Evolutionary conservation across 1,140 invertebrate genomes (phyloP).

Genomic region (Drosophila insularis): DNA sequence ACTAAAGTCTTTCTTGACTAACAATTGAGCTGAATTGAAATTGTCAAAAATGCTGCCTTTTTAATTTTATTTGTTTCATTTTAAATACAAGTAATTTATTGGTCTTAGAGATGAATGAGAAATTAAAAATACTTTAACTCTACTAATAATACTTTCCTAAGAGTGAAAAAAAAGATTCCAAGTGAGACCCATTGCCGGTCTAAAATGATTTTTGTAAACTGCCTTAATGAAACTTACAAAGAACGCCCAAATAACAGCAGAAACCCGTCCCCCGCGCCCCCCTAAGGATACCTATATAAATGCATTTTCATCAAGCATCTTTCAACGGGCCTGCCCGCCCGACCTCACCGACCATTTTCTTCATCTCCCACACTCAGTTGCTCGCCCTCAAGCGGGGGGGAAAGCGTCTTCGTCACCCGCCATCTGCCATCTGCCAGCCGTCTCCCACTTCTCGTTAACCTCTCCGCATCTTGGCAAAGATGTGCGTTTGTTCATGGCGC

Average conservation of each 20-base stretch:
- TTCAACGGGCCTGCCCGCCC: background rate
- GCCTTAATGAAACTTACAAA: background rate
- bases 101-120: background rate
- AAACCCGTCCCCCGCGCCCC: background rate
- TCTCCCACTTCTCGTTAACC: background rate
- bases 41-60: too few species aligned
- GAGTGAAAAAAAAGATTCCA: background rate
- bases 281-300: conserved; percentile 1
- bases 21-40: too few species aligned
- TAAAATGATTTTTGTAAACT: background rate
- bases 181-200: background rate
- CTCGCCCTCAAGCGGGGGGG: background rate
- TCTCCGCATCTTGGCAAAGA: conserved; percentile 1
- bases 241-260: background rate
- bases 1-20: too few species aligned
- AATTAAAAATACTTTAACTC: background rate
- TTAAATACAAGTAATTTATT: too few species aligned
- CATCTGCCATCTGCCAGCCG: background rate
- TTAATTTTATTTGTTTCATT: too few species aligned
- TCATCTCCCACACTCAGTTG: background rate
- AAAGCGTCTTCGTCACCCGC: background rate
- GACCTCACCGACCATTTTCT: background rate
- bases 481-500: conserved; percentile 13
- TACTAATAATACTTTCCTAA: background rate
- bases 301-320: conserved; percentile 14